Conservation (phyloP, 2,797 vertebrate species). For the Anabas testudineus region DNA sequence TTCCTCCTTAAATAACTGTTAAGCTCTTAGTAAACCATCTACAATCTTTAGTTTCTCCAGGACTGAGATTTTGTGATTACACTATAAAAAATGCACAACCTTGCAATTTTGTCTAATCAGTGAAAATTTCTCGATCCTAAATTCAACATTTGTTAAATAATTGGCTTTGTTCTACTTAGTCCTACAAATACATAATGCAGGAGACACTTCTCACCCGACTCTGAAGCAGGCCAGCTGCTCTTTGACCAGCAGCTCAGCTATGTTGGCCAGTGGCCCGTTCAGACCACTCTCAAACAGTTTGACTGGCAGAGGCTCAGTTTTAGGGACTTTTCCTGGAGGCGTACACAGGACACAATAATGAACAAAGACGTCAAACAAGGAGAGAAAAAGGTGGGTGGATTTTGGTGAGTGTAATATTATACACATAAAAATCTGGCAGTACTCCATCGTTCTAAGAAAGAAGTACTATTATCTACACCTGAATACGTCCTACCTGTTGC, state of each 20-base stretch:
- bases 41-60: too few relatives aligned
- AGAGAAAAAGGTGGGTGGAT: background rate
- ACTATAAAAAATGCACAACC: too few relatives aligned
- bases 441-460: too few relatives aligned
- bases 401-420: background rate
- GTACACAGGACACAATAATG: background rate
- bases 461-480: background rate
- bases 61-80: too few relatives aligned
- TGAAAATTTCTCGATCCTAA: too few relatives aligned
- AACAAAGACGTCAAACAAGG: background rate
- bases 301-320: conserved; percentile 60
- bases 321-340: conserved; percentile 16
- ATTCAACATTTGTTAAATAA: too few relatives aligned
- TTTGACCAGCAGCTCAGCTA: conserved; percentile 71
- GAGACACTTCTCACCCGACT: conserved; percentile 56
- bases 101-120: too few relatives aligned
- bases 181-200: background rate
- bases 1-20: too few relatives aligned
- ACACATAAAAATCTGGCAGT: too few relatives aligned
- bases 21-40: background rate
- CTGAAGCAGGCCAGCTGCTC: conserved; percentile 72
- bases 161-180: background rate
- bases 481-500: conserved; percentile 61
- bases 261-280: conserved; percentile 36
- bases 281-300: conserved; percentile 58